Evolutionary conservation across 2,113 vertebrate species (phyloP).

Genomic region (Daubentonia madagascariensis): DNA sequence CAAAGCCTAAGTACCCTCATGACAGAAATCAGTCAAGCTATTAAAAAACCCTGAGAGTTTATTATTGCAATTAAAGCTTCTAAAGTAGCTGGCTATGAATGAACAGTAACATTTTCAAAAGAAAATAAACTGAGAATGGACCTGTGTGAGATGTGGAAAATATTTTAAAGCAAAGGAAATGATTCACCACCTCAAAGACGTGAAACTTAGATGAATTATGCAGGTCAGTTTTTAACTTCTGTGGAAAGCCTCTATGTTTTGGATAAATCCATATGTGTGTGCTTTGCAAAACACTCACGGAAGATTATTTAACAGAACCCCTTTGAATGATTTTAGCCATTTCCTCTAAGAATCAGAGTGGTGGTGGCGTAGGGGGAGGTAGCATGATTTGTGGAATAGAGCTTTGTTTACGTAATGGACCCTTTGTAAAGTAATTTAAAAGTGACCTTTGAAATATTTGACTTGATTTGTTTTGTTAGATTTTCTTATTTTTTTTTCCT

Average conservation of each 20-base stretch:
- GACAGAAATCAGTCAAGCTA: neutral
- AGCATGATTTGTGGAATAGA: neutral
- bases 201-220: conserved; percentile 34
- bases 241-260: neutral
- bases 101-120: conserved; percentile 40
- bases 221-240: neutral
- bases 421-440: conserved; percentile 42
- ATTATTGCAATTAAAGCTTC: conserved; percentile 43
- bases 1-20: neutral
- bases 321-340: neutral
- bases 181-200: conserved; percentile 34
- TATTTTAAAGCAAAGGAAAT: conserved; percentile 54
- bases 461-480: conserved; percentile 44
- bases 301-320: neutral
- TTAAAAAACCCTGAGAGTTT: neutral
- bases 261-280: neutral
- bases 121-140: conserved; percentile 52
- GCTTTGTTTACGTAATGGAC: neutral
- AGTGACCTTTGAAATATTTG: conserved; percentile 49
- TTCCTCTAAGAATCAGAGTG: neutral
- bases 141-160: conserved; percentile 51
- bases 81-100: conserved; percentile 23
- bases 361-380: neutral
- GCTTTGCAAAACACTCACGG: neutral
- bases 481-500: conserved; percentile 39